Conservation (phyloP, 2,888 invertebrate genomes). For the Nomada fabriciana region DNA sequence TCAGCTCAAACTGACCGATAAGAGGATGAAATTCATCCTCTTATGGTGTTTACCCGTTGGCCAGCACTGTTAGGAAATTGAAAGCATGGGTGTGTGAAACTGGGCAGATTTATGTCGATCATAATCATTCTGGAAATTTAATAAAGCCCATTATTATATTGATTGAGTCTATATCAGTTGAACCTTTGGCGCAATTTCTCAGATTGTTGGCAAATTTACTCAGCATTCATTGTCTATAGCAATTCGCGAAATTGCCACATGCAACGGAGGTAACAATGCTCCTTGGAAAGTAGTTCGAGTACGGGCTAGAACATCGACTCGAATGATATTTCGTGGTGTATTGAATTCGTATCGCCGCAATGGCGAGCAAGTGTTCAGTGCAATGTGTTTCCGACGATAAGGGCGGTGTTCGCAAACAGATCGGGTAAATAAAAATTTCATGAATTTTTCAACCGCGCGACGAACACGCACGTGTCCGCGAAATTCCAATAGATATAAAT, state of each 20-base stretch:
- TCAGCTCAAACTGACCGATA: conserved; percentile 61
- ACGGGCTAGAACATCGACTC: neutral
- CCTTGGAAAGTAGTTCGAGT: neutral
- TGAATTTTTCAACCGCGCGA: conserved; percentile 6
- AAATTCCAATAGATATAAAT: conserved; percentile 8
- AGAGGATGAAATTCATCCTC: conserved; percentile 64
- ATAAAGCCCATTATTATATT: neutral
- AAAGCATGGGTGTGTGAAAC: conserved; percentile 24
- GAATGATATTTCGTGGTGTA: conserved; percentile 44
- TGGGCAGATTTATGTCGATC: conserved; percentile 34
- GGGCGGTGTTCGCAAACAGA: conserved; percentile 8
- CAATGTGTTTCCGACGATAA: neutral
- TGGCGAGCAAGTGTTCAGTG: conserved; percentile 17
- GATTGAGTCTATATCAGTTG: neutral
- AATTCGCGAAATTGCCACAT: neutral
- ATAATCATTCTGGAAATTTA: conserved; percentile 26
- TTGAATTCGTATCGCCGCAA: conserved; percentile 18
- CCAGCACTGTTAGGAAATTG: conserved; percentile 44
- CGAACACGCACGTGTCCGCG: neutral
- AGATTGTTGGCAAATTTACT: no score
- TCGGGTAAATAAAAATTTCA: neutral
- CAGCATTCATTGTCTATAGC: no score
- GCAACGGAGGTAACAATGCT: neutral
- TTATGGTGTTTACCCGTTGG: conserved; percentile 42
- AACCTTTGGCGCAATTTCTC: neutral